Conservation (phyloP, 2,113 vertebrate species). For the Platycercus adscitus region DNA sequence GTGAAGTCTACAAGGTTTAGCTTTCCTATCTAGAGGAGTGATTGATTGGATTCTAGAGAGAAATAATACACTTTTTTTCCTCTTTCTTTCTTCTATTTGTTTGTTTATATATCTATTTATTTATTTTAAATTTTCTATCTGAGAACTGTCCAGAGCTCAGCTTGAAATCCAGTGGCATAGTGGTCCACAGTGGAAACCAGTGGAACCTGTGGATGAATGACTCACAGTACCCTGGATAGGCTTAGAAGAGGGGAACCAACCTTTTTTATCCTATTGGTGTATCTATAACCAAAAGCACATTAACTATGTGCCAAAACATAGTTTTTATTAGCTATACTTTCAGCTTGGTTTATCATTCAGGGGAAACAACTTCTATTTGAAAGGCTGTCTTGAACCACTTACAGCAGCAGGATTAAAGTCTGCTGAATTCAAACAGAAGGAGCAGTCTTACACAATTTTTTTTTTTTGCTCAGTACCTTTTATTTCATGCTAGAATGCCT, state of each 20-base stretch:
- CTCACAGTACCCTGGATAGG: background rate
- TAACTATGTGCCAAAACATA: background rate
- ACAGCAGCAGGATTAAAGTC: background rate
- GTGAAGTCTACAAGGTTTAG: background rate
- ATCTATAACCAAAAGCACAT: background rate
- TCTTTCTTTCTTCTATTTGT: background rate
- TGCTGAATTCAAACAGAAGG: background rate
- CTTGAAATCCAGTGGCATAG: background rate
- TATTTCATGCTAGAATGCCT: background rate
- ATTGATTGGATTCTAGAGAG: background rate
- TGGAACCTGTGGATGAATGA: background rate
- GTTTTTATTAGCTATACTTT: background rate
- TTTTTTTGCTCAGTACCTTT: background rate
- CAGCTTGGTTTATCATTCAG: background rate
- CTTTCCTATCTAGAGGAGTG: background rate
- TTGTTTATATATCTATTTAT: background rate
- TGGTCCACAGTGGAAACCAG: background rate
- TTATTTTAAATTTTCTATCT: background rate
- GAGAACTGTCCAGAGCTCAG: background rate
- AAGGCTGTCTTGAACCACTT: background rate
- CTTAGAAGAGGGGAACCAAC: background rate
- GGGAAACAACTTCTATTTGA: background rate
- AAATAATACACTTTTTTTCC: background rate
- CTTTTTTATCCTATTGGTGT: background rate
- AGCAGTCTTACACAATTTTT: background rate